Percentiles rank a stretch among this genome's conserved stretches.
Evolutionary conservation across 1,140 invertebrate genomes (phyloP).

Genomic region (Pogonomyrmex californicus): DNA sequence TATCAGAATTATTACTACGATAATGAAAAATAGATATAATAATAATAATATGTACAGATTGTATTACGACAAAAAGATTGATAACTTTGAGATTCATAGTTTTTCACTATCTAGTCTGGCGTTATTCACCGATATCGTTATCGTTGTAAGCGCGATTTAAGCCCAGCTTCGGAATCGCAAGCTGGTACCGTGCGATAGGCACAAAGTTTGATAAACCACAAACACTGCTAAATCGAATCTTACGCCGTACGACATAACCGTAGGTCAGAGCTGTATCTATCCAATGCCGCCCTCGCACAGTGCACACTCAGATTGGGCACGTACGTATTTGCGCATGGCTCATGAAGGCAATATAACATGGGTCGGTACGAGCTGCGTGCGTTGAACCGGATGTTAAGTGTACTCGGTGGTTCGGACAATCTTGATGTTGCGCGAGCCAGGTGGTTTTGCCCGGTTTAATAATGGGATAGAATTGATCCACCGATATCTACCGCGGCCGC

Average conservation of each 20-base stretch:
- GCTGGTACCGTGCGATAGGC: slow-evolving; percentile 66
- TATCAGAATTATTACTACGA: slow-evolving; percentile 7
- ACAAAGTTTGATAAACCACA: slow-evolving; percentile 74
- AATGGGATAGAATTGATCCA: slow-evolving; percentile 66
- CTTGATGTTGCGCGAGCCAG: slow-evolving; percentile 60
- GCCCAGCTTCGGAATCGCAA: slow-evolving; percentile 55
- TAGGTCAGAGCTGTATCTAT: slow-evolving; percentile 52
- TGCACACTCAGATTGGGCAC: slow-evolving; percentile 59
- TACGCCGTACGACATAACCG: slow-evolving; percentile 68
- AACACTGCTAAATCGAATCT: slow-evolving; percentile 73
- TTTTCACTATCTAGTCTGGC: neutral
- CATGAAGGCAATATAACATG: slow-evolving; percentile 49
- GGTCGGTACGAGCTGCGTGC: slow-evolving; percentile 39
- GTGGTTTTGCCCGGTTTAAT: slow-evolving; percentile 63
- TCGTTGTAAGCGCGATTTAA: slow-evolving; percentile 64
- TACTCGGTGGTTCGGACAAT: slow-evolving; percentile 63
- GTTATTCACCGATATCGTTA: neutral
- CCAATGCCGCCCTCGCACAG: slow-evolving; percentile 22
- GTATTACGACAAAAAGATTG: neutral
- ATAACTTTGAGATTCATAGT: neutral
- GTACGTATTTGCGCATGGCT: slow-evolving; percentile 31
- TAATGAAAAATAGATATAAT: neutral
- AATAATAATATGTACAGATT: neutral
- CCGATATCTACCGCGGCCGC: neutral
- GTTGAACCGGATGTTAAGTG: slow-evolving; percentile 63